Percentiles rank a stretch among this genome's conserved stretches.
Conservation (phyloP, 2,888 invertebrate genomes). For the Drosophila subsilvestris region DNA sequence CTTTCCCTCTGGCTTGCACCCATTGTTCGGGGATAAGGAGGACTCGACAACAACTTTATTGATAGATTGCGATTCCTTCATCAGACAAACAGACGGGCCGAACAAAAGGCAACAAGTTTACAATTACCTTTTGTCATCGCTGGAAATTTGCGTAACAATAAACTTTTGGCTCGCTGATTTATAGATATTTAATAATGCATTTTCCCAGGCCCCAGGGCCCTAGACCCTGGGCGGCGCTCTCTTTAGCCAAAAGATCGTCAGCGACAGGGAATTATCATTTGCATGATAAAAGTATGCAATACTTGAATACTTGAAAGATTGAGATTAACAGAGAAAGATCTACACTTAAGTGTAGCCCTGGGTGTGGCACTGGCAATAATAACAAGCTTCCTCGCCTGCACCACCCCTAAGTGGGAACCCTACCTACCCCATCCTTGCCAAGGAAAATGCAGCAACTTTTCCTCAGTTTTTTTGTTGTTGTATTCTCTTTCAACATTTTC, state of each 20-base stretch:
- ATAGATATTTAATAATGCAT: conserved; percentile 77
- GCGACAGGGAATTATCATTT: conserved; percentile 37
- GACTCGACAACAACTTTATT: conserved; percentile 64
- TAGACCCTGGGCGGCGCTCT: not conserved
- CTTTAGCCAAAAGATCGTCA: conserved; percentile 3
- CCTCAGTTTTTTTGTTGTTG: conserved; percentile 33
- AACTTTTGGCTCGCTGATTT: conserved; percentile 65
- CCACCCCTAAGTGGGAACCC: conserved; percentile 21
- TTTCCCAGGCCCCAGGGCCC: conserved; percentile 52
- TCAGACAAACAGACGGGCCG: not conserved
- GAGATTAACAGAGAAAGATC: not conserved
- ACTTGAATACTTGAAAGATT: conserved; percentile 7
- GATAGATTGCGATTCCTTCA: conserved; percentile 75
- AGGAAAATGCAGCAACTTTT: conserved; percentile 62
- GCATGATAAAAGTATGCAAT: conserved; percentile 42
- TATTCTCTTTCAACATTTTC: conserved; percentile 50
- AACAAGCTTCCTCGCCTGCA: conserved; percentile 44
- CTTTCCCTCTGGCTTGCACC: conserved; percentile 11
- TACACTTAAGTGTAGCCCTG: conserved; percentile 1
- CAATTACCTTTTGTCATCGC: conserved; percentile 66
- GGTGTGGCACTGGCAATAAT: conserved; percentile 50
- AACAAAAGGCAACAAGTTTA: conserved; percentile 62
- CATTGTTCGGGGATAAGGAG: conserved; percentile 9
- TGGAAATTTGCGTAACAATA: conserved; percentile 73
- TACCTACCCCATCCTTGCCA: conserved; percentile 17